Evolutionary conservation across 2,888 invertebrate species (phyloP), one percentile per base, ranked within the genome.

Genomic region (Macaria notata): DNA sequence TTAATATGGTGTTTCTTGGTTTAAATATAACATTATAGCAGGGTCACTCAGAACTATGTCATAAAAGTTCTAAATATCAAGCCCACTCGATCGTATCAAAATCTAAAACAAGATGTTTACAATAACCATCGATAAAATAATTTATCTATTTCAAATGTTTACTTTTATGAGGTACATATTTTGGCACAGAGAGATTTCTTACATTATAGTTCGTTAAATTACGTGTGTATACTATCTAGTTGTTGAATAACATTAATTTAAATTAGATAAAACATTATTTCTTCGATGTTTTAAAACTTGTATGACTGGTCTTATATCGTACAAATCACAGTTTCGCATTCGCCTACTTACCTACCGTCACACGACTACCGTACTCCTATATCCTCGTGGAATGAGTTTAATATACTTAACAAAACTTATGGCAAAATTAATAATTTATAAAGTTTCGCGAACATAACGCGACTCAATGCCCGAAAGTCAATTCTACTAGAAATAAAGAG

Each of bases 131-230:
- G 78, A 78, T 79, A 81, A 67, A 83, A 86, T 85, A 81, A 75
- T 84, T 87, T 88, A 89, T 83, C 88, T 89, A 90, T 78, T 83
- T 85, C 83, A 82, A 41, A 76, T 82, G 84, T 87, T 85, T 86
- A 90, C 72, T 92, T 93, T 92, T 85, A 94, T 94, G 94, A 95
- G 95, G 95, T 95, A 95, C 94, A 94, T 93, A 93, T 94, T 94
- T 95, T 95, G 95, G 95, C 95, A 95, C 95, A 94, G 94, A 94
- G 93, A 94, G 93, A 93, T 92, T 93, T 83, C 88, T 89, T 90
- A 89, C 66, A 81, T 72, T 84, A 88, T 88, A 76, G 47, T 62
- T 61, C 85, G 80, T 92, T 92, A 75, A 77, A 83, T 81, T 89
- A 84, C 82, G 84, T 81, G 79, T 85, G 83, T 81, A 84, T 86